Evolutionary conservation across 2,113 vertebrate genomes (phyloP).

Genomic region (Pycnonotus jocosus): DNA sequence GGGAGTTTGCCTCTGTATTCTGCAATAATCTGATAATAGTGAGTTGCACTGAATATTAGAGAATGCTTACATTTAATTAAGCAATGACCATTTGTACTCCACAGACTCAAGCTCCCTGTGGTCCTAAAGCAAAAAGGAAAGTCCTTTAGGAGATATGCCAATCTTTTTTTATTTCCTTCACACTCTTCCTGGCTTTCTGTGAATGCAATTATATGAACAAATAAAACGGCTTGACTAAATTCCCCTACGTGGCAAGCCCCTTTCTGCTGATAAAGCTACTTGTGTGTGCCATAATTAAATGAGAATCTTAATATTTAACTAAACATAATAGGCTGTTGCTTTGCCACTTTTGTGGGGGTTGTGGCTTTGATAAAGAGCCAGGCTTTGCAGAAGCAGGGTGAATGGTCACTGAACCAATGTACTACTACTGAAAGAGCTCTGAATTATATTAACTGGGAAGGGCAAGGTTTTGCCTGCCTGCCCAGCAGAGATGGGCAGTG

Average conservation of each 20-base stretch:
- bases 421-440: neutral
- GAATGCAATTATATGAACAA: constrained; percentile 81
- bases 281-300: constrained; percentile 76
- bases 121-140: constrained; percentile 59
- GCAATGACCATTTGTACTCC: constrained; percentile 68
- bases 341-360: constrained; percentile 33
- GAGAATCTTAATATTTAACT: constrained; percentile 77
- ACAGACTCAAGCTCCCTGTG: constrained; percentile 56
- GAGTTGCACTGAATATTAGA: constrained; percentile 69
- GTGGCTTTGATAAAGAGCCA: constrained; percentile 47
- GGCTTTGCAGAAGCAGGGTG: constrained; percentile 27
- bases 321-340: constrained; percentile 69
- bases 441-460: neutral
- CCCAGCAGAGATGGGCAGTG: neutral
- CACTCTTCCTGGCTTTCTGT: constrained; percentile 63
- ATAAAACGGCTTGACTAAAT: constrained; percentile 68
- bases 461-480: neutral
- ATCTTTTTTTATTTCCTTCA: constrained; percentile 66
- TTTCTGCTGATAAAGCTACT: constrained; percentile 79
- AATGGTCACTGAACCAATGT: neutral
- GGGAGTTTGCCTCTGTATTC: constrained; percentile 5
- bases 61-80: constrained; percentile 77
- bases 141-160: constrained; percentile 68
- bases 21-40: constrained; percentile 70
- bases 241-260: constrained; percentile 69